Base-by-base conservation (phyloP, 1,140 invertebrate genomes). In the Dendroctonus valens region DNA sequence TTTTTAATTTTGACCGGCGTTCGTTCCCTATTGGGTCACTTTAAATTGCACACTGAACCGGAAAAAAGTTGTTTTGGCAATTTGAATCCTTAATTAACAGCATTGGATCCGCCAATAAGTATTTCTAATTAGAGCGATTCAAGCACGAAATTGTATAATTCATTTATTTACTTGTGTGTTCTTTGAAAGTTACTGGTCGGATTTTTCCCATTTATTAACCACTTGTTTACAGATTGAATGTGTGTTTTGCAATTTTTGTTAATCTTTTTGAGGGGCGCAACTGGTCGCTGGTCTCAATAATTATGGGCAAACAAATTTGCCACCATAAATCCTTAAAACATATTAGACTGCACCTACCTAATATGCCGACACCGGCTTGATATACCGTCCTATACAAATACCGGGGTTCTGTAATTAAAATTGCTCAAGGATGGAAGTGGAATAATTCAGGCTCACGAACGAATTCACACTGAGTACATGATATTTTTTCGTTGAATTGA, bases 301-400 rank as follows among this genome's bases (percentile, higher is more conserved):
- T 65, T 65, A 65, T 50, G 42, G 49, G 39, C 41, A 57, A 65
- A 65, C 62, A 65, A 65, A 65, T 65, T 65, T 65, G 50, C 44
- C 7, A 7, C 51, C 37, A 57, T 65, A 65, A 65, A 65, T 65
- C 48, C 62, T 9, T 40, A 50, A 65, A 65, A 65, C 44, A 58
- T 57, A 65, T 65, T 65, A 65, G 62, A 58, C 62, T 57, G 53
- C 53, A 57, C 62, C 62, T 63, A 63, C 60, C 60, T 63, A 63
- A 63, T 63, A 54, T 63, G 60, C 60, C 54, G 60, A 63, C 60
- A 41, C 41, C 37, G 50, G 60, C 41, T 49, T 63, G 60, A 63
- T 63, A 63, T 63, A 63, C 50, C 42, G 52, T 15, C 60, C 60
- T 42, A 42, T 63, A 54, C 60, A 63, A 63, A 63, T 63, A 63